Base-by-base conservation (phyloP, 2,797 vertebrate species). In the Morus bassanus region DNA sequence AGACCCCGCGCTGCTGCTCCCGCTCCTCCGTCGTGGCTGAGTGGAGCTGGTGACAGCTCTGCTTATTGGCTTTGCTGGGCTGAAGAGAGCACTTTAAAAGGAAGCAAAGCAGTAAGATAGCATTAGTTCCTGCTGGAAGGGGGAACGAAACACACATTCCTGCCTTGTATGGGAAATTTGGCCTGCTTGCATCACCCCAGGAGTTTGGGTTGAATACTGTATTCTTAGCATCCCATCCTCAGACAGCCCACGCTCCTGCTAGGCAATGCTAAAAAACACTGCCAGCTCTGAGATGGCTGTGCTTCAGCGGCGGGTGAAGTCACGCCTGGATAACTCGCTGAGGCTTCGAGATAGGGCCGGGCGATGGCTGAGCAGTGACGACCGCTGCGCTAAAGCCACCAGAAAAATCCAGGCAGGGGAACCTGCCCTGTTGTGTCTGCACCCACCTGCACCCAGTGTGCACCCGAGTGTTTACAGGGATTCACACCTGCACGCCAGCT, bases 101-200 rank as follows among this genome's bases (percentile, higher is more conserved):
- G 95, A 96, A 96, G 91, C 92, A 81, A 27, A 93, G 89, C 92
- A 88, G 83, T 12, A 70, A 50, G 83, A 54, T 6, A 19, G 68
- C 76, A 2, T 65, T 39, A 43, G 79, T 84, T 93, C 93, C 78
- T 69, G 73, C 92, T 94, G 94, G 76, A 95, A 88, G 85, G 50
- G 92, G 53, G 89, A 57, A 83, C 0, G 16, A 69, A 69, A 75
- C 33, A 5, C 30, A 23, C 65, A 12, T 59, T 69, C 64, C 88
- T 89, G 91, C 95, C 94, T 97, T 94, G 94, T 94, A 94, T 95
- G 96, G 94, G 88, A 96, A 96, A 95, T 96, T 3, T 75, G 91
- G 72, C 61, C 37, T 80, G n/a, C 76, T 28, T 73, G 91, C 85
- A 88, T 83, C 92, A 85, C 72, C 76, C 85, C 7, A 23, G 90